Evolutionary conservation across 2,797 vertebrate genomes (phyloP).

Genomic region (Gymnocypris eckloni): DNA sequence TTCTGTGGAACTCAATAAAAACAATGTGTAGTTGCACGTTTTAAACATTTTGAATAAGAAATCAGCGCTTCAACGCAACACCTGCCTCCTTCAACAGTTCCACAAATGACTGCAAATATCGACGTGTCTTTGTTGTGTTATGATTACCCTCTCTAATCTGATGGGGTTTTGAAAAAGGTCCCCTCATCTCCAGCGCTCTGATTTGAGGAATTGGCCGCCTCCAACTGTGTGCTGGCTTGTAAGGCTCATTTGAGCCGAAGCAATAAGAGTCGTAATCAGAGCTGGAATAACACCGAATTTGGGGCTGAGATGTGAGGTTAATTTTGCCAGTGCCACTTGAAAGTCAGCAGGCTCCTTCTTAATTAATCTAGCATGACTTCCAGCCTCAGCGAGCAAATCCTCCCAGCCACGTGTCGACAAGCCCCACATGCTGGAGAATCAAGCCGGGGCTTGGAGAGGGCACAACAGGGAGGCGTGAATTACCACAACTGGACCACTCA

Average conservation of each 20-base stretch:
- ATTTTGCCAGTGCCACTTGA: slow-evolving; percentile 77
- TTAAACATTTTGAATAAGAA: slow-evolving; percentile 50
- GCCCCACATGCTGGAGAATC: slow-evolving; percentile 29
- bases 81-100: slow-evolving; percentile 53
- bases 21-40: slow-evolving; percentile 17
- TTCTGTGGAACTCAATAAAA: slow-evolving; percentile 17
- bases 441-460: slow-evolving; percentile 24
- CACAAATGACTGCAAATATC: slow-evolving; percentile 48
- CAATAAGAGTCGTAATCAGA: slow-evolving; percentile 58
- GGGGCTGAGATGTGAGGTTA: slow-evolving; percentile 67
- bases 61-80: slow-evolving; percentile 46
- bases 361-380: slow-evolving; percentile 80
- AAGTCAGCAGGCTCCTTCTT: slow-evolving; percentile 81
- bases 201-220: slow-evolving; percentile 52
- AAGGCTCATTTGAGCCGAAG: slow-evolving; percentile 57
- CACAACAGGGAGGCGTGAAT: slow-evolving; percentile 23
- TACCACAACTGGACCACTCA: slow-evolving; percentile 28
- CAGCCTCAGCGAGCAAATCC: slow-evolving; percentile 70
- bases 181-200: slow-evolving; percentile 37
- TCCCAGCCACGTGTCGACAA: slow-evolving; percentile 39
- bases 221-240: slow-evolving; percentile 50
- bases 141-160: slow-evolving; percentile 59
- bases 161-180: slow-evolving; percentile 48
- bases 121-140: slow-evolving; percentile 54
- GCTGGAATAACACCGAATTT: slow-evolving; percentile 47